Conservation (phyloP, 2,888 invertebrate species). For the Gryllus longicercus region DNA sequence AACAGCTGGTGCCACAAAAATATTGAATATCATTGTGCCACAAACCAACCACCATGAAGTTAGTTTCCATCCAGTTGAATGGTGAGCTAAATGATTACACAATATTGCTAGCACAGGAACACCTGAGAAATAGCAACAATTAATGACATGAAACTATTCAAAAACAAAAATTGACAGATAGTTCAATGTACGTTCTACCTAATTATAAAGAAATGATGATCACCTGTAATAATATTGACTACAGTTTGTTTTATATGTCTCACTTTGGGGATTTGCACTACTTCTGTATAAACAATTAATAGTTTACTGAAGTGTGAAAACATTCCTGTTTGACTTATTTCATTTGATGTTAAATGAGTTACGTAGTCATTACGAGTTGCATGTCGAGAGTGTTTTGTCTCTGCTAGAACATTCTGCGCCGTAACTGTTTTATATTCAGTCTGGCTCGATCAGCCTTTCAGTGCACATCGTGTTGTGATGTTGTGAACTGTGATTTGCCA, state of each 20-base stretch:
- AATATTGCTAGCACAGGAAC: conserved; percentile 65
- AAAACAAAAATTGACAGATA: no score
- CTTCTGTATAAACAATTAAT: conserved; percentile 65
- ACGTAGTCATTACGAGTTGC: no score
- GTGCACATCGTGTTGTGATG: no score
- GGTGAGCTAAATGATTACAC: conserved; percentile 64
- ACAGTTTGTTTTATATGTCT: conserved; percentile 60
- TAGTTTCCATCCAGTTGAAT: conserved; percentile 56
- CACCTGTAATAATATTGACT: conserved; percentile 65
- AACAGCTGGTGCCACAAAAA: conserved; percentile 65
- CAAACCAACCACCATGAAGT: conserved; percentile 64
- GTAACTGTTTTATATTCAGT: no score
- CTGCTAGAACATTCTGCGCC: no score
- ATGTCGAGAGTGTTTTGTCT: no score
- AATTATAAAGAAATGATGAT: conserved; percentile 11
- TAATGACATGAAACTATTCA: neutral
- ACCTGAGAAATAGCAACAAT: conserved; percentile 47
- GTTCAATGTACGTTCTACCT: no score
- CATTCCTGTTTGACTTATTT: no score
- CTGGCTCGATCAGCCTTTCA: no score
- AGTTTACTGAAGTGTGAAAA: conserved; percentile 70
- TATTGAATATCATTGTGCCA: conserved; percentile 58
- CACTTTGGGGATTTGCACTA: conserved; percentile 55
- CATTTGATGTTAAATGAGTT: no score
- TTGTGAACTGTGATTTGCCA: no score